These are phyloP conservation scores for Microplitis demolitor DNA, from an alignment of 1,140 invertebrate species.

Conservation along the genomic window DNA sequence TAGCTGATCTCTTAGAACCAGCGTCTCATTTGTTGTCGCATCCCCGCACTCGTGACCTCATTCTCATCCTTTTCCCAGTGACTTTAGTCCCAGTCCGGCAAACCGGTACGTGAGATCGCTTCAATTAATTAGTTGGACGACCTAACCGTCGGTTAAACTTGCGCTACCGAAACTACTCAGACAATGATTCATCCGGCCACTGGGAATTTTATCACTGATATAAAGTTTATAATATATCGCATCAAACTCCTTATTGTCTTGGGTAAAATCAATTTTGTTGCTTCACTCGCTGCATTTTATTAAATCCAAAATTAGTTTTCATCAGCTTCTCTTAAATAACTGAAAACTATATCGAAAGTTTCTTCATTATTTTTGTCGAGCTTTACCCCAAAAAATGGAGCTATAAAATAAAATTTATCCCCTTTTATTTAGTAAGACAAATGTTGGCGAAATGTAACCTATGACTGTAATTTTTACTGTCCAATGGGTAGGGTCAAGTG, in stretches of 20 bases:
- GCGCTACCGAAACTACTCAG: not conserved
- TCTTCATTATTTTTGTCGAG: too few relatives aligned
- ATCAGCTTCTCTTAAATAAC: not conserved
- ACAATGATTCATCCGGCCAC: slow-evolving; percentile 18
- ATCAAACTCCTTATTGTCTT: not conserved
- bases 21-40: not conserved
- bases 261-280: not conserved
- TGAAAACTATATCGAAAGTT: too few relatives aligned
- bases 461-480: too few relatives aligned
- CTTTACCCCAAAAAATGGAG: too few relatives aligned
- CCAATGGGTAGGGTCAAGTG: too few relatives aligned
- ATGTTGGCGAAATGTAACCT: too few relatives aligned
- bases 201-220: not conserved
- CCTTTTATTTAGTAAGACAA: too few relatives aligned
- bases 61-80: not conserved
- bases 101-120: slow-evolving; percentile 31
- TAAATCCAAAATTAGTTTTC: not conserved
- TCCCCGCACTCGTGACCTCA: not conserved
- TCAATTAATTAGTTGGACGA: slow-evolving; percentile 34
- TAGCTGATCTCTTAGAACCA: not conserved
- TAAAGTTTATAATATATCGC: not conserved
- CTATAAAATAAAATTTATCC: too few relatives aligned
- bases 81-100: not conserved
- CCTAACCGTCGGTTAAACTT: slow-evolving; percentile 21
- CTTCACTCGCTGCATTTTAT: not conserved